Percentiles rank a stretch among this genome's conserved stretches.
These are phyloP conservation scores for Petrosia ficiformis DNA, from an alignment of 37 sponge, comb jelly and placozoan species.

Conservation along the genomic window DNA sequence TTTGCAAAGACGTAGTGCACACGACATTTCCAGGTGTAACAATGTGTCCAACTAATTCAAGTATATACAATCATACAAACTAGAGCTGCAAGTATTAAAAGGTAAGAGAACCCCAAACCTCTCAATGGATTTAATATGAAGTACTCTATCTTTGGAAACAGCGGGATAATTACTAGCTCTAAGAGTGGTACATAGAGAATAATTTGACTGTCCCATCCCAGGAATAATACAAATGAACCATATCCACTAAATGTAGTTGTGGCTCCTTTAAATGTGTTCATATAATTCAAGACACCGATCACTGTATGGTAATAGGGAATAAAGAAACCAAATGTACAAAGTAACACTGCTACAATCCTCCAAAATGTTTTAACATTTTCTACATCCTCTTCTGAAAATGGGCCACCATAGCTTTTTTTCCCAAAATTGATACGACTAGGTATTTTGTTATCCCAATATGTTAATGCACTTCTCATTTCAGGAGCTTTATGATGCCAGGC, in stretches of 20 bases:
- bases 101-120: not conserved
- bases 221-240: not conserved
- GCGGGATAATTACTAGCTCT: not conserved
- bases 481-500: not conserved
- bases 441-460: conserved; percentile 4
- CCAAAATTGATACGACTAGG: not conserved
- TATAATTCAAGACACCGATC: not conserved
- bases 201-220: not conserved
- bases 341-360: not conserved
- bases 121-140: not conserved
- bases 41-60: not conserved
- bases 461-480: conserved; percentile 3
- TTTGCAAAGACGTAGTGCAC: too few relatives aligned
- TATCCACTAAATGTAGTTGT: not conserved
- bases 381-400: not conserved
- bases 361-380: not conserved
- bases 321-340: not conserved
- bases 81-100: not conserved
- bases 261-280: not conserved
- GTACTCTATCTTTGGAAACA: conserved; percentile 8
- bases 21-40: too few relatives aligned
- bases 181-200: not conserved
- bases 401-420: conserved; percentile 5
- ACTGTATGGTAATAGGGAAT: not conserved
- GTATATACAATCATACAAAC: not conserved